Evolutionary conservation across 2,797 vertebrate genomes (phyloP), one percentile per base, ranked within the genome.

Genomic region (Leptodactylus fallax): DNA sequence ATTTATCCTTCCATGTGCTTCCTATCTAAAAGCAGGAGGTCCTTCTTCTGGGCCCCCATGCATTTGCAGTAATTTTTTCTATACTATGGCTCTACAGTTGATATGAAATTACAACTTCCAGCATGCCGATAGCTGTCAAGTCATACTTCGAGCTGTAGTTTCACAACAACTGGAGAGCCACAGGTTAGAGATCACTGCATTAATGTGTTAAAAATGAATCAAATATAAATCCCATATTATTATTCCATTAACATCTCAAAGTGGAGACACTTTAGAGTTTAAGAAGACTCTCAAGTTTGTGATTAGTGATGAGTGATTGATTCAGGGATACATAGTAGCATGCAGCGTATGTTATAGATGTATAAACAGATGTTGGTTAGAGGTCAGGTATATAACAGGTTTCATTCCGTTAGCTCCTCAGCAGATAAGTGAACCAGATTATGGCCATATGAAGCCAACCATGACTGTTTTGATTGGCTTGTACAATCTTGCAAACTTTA

Each of bases 241-340:
- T 77, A 53, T 7, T 21, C n/a, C 74, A 77, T 77, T 77, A 77
- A 53, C 74, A 77, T 77, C n/a, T 23, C 12, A 3, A 16, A 77
- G 74, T 14, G 74, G 49, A 77, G 74, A 23, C 74, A 77, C 74
- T 77, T 77, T n/a, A 76, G 19, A n/a, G 72, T 76, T 74, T 74
- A 76, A 49, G 21, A n/a, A 77, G 74, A 51, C 74, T 53, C 72
- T 77, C 74, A 77, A 5, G 47, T 23, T 77, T 45, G 12, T 77
- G 74, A 77, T 77, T 77, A 77, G 74, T 77, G 74, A 77, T 77
- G 74, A 77, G 74, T 53, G 74, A 77, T 53, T 77, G 74, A 77
- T 77, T 77, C n/a, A 14, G 9, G 53, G 74, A 77, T 53, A 77
- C 74, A 53, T 53, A 53, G 47, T 23, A 77, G 74, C 49, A 47